Percentiles rank a stretch among this genome's conserved stretches.
phyloP scores from a whole-genome alignment of 2,113 vertebrate genomes.

The Pedionomus torquatus region DNA sequence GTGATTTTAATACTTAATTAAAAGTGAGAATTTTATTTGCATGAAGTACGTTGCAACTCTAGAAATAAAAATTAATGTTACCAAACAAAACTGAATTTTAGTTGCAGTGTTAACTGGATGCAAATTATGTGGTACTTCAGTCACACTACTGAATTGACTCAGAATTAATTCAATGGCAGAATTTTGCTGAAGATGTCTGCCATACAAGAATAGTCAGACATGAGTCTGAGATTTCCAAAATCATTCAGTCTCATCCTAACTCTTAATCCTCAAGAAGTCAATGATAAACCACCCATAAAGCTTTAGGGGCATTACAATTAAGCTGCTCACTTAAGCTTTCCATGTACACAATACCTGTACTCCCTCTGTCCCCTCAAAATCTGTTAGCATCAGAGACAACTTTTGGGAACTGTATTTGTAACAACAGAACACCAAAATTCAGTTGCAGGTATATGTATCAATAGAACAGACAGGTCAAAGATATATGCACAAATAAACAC shows the following conservation, averaged over 20 bases:
- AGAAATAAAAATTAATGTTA: background rate
- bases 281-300: background rate
- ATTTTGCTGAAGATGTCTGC: background rate
- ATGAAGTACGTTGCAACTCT: background rate
- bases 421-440: background rate
- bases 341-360: background rate
- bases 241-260: background rate
- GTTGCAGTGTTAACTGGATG: background rate
- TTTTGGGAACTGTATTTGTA: background rate
- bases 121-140: background rate
- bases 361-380: background rate
- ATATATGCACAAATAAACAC: background rate
- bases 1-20: background rate
- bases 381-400: background rate
- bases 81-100: background rate
- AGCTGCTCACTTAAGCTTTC: background rate
- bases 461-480: background rate
- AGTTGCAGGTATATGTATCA: rapidly evolving
- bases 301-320: background rate
- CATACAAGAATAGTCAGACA: background rate
- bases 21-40: background rate
- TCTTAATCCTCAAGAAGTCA: background rate
- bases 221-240: background rate
- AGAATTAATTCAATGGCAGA: background rate
- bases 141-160: background rate